Base-by-base conservation (phyloP, 2,113 vertebrate species). In the Syngnathoides biaculeatus region DNA sequence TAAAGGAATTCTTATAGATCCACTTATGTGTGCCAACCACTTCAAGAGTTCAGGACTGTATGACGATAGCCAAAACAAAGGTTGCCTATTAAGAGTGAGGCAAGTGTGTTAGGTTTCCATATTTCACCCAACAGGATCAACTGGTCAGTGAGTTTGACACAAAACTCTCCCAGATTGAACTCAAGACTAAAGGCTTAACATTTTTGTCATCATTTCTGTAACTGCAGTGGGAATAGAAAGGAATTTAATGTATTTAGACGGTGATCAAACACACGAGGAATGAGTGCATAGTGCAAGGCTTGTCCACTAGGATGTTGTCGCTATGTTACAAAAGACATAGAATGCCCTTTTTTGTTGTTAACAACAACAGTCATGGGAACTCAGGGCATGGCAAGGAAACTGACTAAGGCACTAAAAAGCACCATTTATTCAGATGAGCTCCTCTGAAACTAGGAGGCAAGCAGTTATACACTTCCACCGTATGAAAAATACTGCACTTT, bases 291-390 rank as follows among this genome's bases (percentile, higher is more conserved):
- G n/a, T 52, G n/a, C 50, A 8, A 52, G 43, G 43, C 22, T 12
- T 24, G 55, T 6, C 47, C 1, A n/a, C 47, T 11, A 22, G n/a
- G 22, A 35, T 38, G 56, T 20, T 30, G 17, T 38, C 17, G 57
- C 20, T 15, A 7, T 35, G 45, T 64, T 24, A 53, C 38, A 19
- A 72, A 58, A 79, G 48, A 71, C 70, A 30, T 62, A 70, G 62
- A 27, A 20, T 14, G 20, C 60, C 58, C 70, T 62, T 63, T 62
- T 63, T 65, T 59, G 69, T 52, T 70, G 59, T 70, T 45, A 39
- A 75, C 69, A 76, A 61, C 50, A 39, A 75, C 69, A 76, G 64
- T 70, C 74, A 81, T 68, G 62, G 78, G 65, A 78, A 84, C 76
- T 64, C 56, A 66, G 52, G 69, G 69, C 76, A 53, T 13, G 22